A percentile compares a stretch with the other conserved stretches of the same genome.
phyloP scores from a whole-genome alignment of 2,113 vertebrate species.

The Phainopepla nitens region DNA sequence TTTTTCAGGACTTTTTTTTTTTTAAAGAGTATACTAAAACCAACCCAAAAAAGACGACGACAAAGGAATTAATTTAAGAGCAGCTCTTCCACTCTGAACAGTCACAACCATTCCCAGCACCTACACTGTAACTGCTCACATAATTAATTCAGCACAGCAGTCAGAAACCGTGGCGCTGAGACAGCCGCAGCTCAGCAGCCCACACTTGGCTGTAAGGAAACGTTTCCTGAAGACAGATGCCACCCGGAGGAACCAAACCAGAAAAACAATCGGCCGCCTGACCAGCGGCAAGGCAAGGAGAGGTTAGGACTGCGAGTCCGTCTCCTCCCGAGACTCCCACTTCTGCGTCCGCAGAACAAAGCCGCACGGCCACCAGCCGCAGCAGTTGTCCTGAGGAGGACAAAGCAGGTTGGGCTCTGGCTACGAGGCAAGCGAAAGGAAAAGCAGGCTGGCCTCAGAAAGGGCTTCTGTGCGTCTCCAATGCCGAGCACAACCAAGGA shows the following conservation, averaged over 20 bases:
- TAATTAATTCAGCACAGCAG: background rate
- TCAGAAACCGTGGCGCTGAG: background rate
- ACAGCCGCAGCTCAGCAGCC: slow-evolving; percentile 6
- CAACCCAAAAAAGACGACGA: background rate
- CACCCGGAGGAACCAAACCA: slow-evolving; percentile 59
- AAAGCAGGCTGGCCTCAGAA: background rate
- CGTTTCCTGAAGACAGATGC: slow-evolving; percentile 63
- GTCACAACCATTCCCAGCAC: background rate
- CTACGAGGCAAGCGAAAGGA: background rate
- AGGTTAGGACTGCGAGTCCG: slow-evolving; percentile 3
- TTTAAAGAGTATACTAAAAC: background rate
- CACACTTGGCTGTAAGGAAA: slow-evolving; percentile 24
- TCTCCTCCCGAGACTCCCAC: background rate
- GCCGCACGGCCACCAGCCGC: background rate
- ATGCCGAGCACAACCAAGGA: background rate
- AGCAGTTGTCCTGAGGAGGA: background rate
- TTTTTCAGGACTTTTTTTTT: background rate
- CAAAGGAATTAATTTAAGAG: background rate
- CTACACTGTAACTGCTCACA: background rate
- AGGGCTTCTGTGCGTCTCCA: background rate
- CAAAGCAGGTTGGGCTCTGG: background rate
- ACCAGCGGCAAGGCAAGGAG: slow-evolving; percentile 45
- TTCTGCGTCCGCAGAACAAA: background rate
- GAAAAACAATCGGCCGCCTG: slow-evolving; percentile 49
- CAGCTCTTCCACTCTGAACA: background rate